Evolutionary conservation across 64 coral and sea anemone species (phyloP).

Genomic region (Cladopsammia gracilis): DNA sequence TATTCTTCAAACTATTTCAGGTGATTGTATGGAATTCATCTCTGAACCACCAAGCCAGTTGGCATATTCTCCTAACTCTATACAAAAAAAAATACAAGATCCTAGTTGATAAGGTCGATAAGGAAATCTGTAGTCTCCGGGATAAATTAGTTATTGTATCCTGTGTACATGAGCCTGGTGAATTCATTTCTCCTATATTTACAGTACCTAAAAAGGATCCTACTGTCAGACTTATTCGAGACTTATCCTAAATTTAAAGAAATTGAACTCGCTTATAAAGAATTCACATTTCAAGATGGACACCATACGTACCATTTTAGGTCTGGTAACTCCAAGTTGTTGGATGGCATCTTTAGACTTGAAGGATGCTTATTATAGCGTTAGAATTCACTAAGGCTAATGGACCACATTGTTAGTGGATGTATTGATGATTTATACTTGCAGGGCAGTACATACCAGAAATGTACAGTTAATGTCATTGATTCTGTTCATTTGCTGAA

Average conservation of each 20-base stretch:
- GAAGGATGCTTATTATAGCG: slow-evolving; percentile 56
- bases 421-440: too few relatives aligned
- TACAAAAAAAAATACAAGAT: slow-evolving; percentile 8
- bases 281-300: slow-evolving; percentile 55
- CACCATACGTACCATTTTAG: slow-evolving; percentile 2
- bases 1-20: slow-evolving; percentile 36
- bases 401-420: too few relatives aligned
- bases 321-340: slow-evolving; percentile 36
- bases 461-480: too few relatives aligned
- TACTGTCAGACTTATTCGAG: neutral
- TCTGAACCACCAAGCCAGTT: neutral
- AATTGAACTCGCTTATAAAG: slow-evolving; percentile 11
- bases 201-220: slow-evolving; percentile 51
- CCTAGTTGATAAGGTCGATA: slow-evolving; percentile 7
- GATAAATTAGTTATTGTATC: slow-evolving; percentile 14
- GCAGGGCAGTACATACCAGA: too few relatives aligned
- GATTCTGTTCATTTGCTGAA: too few relatives aligned
- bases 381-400: neutral
- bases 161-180: slow-evolving; percentile 40
- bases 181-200: slow-evolving; percentile 61
- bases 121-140: slow-evolving; percentile 8
- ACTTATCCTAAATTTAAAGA: slow-evolving; percentile 47
- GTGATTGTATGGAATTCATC: slow-evolving; percentile 41
- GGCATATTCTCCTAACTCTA: slow-evolving; percentile 13
- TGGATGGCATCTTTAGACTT: slow-evolving; percentile 42